phyloP scores from a whole-genome alignment of 2,797 vertebrate genomes.

The Cyclopterus lumpus region DNA sequence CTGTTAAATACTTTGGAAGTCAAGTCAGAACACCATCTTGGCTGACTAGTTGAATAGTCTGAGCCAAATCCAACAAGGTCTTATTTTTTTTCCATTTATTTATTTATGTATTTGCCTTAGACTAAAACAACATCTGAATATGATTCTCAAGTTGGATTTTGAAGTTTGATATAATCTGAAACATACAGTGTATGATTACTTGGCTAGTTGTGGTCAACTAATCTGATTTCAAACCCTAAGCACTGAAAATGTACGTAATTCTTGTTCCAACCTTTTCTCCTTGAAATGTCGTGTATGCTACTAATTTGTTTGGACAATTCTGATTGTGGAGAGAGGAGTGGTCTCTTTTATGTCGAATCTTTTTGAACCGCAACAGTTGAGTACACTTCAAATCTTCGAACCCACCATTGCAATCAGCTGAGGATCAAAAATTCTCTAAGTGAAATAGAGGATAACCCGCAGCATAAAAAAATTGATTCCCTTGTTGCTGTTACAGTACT shows the following conservation, averaged over 20 bases:
- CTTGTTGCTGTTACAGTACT: background rate
- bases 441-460: background rate
- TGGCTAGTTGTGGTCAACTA: background rate
- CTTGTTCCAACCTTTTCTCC: background rate
- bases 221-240: background rate
- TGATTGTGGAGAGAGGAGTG: constrained; percentile 3
- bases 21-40: constrained; percentile 15
- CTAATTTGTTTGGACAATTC: background rate
- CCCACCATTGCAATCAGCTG: background rate
- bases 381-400: background rate
- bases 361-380: background rate
- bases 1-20: constrained; percentile 46
- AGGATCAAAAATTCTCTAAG: background rate
- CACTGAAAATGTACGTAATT: background rate
- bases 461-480: background rate
- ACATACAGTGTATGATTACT: background rate
- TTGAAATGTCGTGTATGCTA: background rate
- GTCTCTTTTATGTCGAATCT: background rate
- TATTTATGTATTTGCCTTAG: background rate
- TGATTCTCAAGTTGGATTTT: constrained; percentile 7
- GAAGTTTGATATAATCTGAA: background rate
- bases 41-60: constrained; percentile 10
- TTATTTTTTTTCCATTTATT: constrained; percentile 1
- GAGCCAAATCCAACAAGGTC: constrained; percentile 34
- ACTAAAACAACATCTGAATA: background rate